Evolutionary conservation across 2,113 vertebrate genomes (phyloP).

Genomic region (Urocolius indicus): DNA sequence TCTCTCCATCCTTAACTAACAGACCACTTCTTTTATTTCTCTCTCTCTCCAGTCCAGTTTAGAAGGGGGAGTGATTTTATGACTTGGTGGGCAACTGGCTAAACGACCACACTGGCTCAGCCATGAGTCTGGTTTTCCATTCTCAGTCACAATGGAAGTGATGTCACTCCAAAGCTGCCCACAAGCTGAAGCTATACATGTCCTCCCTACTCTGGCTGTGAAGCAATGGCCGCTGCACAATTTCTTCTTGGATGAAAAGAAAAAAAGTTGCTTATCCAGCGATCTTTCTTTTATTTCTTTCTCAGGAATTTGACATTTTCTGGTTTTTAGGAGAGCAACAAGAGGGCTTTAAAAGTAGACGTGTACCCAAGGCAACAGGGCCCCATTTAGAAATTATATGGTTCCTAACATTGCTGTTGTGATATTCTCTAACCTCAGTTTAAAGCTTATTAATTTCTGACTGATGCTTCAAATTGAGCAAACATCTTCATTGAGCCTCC

Average conservation of each 20-base stretch:
- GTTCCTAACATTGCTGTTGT: neutral
- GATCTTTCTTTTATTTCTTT: neutral
- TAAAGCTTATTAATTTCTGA: slow-evolving; percentile 61
- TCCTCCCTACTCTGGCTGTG: neutral
- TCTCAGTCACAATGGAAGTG: neutral
- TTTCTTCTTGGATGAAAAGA: neutral
- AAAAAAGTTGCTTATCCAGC: neutral
- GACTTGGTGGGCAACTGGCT: no score
- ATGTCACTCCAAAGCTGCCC: neutral
- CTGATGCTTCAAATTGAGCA: slow-evolving; percentile 28
- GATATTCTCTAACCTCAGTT: slow-evolving; percentile 13
- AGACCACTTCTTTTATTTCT: no score
- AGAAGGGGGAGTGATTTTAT: no score
- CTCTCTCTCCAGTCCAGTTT: no score
- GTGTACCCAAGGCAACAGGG: neutral
- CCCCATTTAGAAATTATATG: neutral
- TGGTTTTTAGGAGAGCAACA: neutral
- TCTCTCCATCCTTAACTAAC: no score
- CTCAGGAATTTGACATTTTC: neutral
- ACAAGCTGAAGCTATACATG: neutral
- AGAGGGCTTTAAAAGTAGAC: neutral
- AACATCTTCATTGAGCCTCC: slow-evolving; percentile 64
- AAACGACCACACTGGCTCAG: neutral
- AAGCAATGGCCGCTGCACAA: neutral
- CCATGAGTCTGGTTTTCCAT: neutral